A percentile compares a stretch with the other conserved stretches of the same genome.
Conservation (phyloP, 2,888 invertebrate genomes). For the Chironomus tentans region DNA sequence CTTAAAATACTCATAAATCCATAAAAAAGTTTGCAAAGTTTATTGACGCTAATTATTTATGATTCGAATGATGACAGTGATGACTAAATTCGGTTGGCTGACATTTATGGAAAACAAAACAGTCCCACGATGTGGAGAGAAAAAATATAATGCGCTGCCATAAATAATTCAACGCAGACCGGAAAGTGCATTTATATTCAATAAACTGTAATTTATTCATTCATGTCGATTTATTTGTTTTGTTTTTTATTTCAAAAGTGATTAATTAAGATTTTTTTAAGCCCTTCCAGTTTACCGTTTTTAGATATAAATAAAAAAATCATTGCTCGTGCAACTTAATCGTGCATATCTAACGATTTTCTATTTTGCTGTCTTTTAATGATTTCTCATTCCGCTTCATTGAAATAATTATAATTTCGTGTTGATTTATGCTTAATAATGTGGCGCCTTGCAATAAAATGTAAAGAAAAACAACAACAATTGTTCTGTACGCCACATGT, state of each 20-base stretch:
- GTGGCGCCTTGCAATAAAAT: neutral
- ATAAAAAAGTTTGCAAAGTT: neutral
- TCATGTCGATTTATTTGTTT: neutral
- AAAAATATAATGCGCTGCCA: too few relatives aligned
- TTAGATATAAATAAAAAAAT: neutral
- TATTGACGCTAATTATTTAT: neutral
- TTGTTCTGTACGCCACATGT: neutral
- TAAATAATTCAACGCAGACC: neutral
- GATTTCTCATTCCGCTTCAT: neutral
- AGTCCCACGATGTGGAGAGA: too few relatives aligned
- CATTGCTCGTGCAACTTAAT: constrained; percentile 9
- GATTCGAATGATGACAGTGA: neutral
- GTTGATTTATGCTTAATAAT: neutral
- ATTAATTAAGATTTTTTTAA: constrained; percentile 2
- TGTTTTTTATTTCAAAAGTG: neutral
- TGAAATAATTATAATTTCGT: neutral
- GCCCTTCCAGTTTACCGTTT: neutral
- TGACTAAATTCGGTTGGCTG: neutral
- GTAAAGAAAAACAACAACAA: neutral
- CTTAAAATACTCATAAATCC: neutral
- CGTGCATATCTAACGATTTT: neutral
- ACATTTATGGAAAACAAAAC: too few relatives aligned
- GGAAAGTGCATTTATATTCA: constrained; percentile 17
- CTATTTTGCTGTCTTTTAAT: neutral
- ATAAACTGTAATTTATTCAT: neutral